Evolutionary conservation across 2,888 invertebrate species (phyloP).

Genomic region (Brachynemurus nebulosus): DNA sequence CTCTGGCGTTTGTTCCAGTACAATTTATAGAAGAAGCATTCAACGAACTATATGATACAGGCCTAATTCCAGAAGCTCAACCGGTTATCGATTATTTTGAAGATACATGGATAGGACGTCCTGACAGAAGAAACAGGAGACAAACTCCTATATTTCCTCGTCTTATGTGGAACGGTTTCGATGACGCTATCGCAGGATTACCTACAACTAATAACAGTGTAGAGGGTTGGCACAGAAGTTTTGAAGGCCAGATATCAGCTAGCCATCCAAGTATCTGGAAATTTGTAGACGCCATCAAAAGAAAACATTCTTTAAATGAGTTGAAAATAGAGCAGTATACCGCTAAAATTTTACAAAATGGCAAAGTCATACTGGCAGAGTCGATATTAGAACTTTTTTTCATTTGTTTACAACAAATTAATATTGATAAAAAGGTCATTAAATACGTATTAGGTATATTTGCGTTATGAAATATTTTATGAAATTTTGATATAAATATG

Average conservation of each 20-base stretch:
- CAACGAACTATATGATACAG: conserved; percentile 7
- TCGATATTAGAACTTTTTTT: too few relatives aligned
- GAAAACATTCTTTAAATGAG: conserved; percentile 12
- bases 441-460: too few relatives aligned
- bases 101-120: conserved; percentile 13
- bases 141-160: conserved; percentile 8
- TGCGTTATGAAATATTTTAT: too few relatives aligned
- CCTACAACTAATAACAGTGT: conserved; percentile 13
- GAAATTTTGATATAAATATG: too few relatives aligned
- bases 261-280: conserved; percentile 12
- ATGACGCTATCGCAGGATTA: conserved; percentile 4
- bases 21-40: conserved; percentile 10
- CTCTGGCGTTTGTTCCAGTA: conserved; percentile 14
- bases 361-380: too few relatives aligned
- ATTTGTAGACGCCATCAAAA: conserved; percentile 12
- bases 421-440: too few relatives aligned
- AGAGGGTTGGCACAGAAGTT: conserved; percentile 14
- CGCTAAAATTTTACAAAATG: too few relatives aligned
- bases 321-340: conserved; percentile 10
- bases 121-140: conserved; percentile 9
- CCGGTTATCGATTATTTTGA: conserved; percentile 11
- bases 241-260: conserved; percentile 10
- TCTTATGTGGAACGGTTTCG: conserved; percentile 10
- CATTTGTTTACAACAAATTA: too few relatives aligned
- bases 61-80: conserved; percentile 6